Percentiles rank a stretch among this genome's conserved stretches.
These are phyloP conservation scores for Apocheima hispidaria DNA, from an alignment of 2,888 invertebrate genomes.

Conservation along the genomic window DNA sequence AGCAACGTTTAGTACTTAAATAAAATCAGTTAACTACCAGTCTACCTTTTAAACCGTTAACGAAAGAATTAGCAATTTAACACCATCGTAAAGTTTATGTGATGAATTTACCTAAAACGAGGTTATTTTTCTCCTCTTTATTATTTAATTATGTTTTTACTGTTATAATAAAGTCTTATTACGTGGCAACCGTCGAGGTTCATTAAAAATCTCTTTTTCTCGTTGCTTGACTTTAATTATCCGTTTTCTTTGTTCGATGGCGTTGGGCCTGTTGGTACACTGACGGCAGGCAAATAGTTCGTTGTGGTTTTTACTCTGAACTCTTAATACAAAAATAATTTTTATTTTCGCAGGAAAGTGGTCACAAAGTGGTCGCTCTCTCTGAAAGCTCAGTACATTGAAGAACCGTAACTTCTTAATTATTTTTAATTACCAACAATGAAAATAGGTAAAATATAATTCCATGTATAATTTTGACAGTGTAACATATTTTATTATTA, in stretches of 20 bases:
- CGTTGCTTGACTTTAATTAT: slow-evolving; percentile 81
- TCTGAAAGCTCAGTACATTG: too few relatives aligned
- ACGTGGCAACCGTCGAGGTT: slow-evolving; percentile 75
- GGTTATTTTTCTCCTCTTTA: slow-evolving; percentile 46
- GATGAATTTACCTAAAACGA: slow-evolving; percentile 35
- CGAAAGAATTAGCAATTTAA: slow-evolving; percentile 29
- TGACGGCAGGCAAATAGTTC: slow-evolving; percentile 65
- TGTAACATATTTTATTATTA: too few relatives aligned
- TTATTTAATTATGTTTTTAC: slow-evolving; percentile 71
- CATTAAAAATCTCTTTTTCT: slow-evolving; percentile 83
- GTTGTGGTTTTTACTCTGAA: slow-evolving; percentile 40
- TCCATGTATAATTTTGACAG: too few relatives aligned
- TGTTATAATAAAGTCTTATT: slow-evolving; percentile 79
- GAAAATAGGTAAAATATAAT: too few relatives aligned
- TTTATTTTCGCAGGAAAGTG: too few relatives aligned
- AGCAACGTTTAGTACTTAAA: slow-evolving; percentile 25
- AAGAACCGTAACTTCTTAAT: too few relatives aligned
- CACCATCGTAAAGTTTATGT: slow-evolving; percentile 30
- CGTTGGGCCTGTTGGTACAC: slow-evolving; percentile 66
- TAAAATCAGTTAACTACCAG: slow-evolving; percentile 7
- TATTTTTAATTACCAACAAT: too few relatives aligned
- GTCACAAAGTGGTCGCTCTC: too few relatives aligned
- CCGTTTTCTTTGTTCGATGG: slow-evolving; percentile 79
- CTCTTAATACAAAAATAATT: not conserved
- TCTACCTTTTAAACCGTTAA: slow-evolving; percentile 23